Percentiles rank a stretch among this genome's conserved stretches.
phyloP scores from a whole-genome alignment of 2,888 invertebrate genomes.

The Tromatobia lineatoria region DNA sequence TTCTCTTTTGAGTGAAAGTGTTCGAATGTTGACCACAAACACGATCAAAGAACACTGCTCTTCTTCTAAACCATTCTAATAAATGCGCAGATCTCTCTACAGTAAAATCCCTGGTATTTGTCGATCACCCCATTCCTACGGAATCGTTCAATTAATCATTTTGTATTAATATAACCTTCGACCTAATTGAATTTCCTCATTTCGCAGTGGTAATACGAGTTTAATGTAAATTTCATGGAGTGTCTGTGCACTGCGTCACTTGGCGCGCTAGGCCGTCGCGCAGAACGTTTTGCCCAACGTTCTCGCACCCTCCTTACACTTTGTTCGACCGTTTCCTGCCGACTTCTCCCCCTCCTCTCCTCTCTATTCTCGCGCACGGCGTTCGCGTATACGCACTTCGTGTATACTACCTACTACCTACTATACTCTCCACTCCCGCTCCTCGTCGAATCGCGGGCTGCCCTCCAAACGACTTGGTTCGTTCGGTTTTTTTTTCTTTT shows the following conservation, averaged over 20 bases:
- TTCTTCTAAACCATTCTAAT: no score
- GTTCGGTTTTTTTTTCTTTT: conserved; percentile 61
- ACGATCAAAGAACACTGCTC: no score
- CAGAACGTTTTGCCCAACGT: conserved; percentile 37
- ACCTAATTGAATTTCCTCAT: conserved; percentile 83
- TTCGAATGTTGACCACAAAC: no score
- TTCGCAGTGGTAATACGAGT: conserved; percentile 82
- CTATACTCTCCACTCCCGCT: conserved; percentile 43
- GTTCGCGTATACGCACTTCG: conserved; percentile 44
- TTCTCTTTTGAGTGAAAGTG: no score
- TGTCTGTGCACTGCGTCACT: conserved; percentile 65
- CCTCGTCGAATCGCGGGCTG: conserved; percentile 58
- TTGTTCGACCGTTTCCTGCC: conserved; percentile 65
- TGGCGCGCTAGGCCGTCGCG: conserved; percentile 24
- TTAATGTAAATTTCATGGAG: conserved; percentile 83
- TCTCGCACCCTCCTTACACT: conserved; percentile 63
- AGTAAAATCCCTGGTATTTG: conserved; percentile 35
- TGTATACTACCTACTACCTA: conserved; percentile 33
- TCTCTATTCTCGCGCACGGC: conserved; percentile 15
- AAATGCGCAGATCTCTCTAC: neutral
- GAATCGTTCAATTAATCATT: conserved; percentile 84
- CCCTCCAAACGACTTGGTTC: conserved; percentile 58
- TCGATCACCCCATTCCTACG: conserved; percentile 43
- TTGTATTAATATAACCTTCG: conserved; percentile 82
- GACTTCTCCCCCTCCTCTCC: conserved; percentile 45